Base-by-base conservation (phyloP, 2,888 invertebrate genomes). In the Bellardia pandia region DNA sequence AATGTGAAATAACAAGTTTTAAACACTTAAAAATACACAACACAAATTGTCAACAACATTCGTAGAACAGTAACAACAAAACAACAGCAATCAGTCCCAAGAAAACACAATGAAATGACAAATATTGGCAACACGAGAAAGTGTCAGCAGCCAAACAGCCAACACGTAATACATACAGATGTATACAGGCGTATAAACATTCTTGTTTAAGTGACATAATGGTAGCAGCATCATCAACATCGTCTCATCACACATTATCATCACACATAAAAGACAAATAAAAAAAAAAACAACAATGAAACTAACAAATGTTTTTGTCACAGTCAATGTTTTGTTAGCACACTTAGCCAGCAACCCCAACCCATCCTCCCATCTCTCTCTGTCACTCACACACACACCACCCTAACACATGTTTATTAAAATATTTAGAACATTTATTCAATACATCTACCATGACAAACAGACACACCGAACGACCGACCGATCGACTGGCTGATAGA, bases 401-500 rank as follows among this genome's bases (percentile, higher is more conserved):
- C 11, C 45, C 13, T 33, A 51, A 51, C 42, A 72, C 23, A 16
- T 42, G 16, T 66, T 11, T 51, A 40, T 3, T 64, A n/a, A n/a
- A 77, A 42, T 45, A 68, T 42, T 13, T 64, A 45, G 40, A 81
- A 58, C 64, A 80, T 64, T 72, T 77, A 80, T 64, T 72, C 68
- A 40, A 58, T 7, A 56, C n/a, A 48, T 56, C 13, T n/a, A 45
- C 11, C 30, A 42, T 42, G n/a, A 13, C 42, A 66, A 42, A 64
- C n/a, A 11, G 42, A 66, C 5, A 16, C 45, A 58, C 37, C 4
- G 37, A 37, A 0, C 37, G 37, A 37, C 37, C 5, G 23, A 5
- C 53, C 51, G 37, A 62, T 9, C 6, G 37, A 64, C 3, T 8
- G n/a, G 16, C 3, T 8, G 53, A 56, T 42, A 45, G 37, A 37